Conservation (phyloP, 2,113 vertebrate species). For the Brachyhypopomus gauderio region DNA sequence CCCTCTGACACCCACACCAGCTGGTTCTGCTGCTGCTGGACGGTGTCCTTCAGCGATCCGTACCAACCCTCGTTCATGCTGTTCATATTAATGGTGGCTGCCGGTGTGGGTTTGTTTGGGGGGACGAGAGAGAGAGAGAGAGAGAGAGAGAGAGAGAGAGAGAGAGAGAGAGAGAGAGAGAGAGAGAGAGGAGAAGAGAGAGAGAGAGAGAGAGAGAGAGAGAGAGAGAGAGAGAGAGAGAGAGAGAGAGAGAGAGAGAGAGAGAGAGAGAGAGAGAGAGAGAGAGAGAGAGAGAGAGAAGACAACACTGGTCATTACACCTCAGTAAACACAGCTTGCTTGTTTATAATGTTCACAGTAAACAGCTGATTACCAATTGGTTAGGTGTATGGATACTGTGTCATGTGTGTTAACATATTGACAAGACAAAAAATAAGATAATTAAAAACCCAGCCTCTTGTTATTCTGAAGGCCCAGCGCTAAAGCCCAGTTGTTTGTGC, state of each 20-base stretch:
- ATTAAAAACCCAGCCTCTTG: no score
- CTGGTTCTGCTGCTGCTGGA: slow-evolving; percentile 97
- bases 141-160: background rate
- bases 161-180: slow-evolving; percentile 5
- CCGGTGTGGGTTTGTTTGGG: no score
- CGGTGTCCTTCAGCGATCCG: slow-evolving; percentile 90
- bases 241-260: background rate
- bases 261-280: background rate
- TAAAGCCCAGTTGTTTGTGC: no score
- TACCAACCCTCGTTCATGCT: slow-evolving; percentile 99
- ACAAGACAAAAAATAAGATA: no score
- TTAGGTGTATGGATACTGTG: no score
- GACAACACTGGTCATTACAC: background rate
- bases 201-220: background rate
- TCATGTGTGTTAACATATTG: no score
- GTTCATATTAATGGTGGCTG: slow-evolving; percentile 95
- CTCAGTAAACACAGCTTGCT: background rate
- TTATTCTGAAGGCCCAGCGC: no score
- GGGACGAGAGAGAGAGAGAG: background rate
- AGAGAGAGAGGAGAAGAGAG: background rate
- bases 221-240: background rate
- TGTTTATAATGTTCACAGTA: no score
- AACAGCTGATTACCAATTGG: no score
- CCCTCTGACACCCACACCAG: slow-evolving; percentile 99
- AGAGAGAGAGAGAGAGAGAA: background rate